Evolutionary conservation across 2,797 vertebrate species (phyloP).

Genomic region (Champsocephalus gunnari): DNA sequence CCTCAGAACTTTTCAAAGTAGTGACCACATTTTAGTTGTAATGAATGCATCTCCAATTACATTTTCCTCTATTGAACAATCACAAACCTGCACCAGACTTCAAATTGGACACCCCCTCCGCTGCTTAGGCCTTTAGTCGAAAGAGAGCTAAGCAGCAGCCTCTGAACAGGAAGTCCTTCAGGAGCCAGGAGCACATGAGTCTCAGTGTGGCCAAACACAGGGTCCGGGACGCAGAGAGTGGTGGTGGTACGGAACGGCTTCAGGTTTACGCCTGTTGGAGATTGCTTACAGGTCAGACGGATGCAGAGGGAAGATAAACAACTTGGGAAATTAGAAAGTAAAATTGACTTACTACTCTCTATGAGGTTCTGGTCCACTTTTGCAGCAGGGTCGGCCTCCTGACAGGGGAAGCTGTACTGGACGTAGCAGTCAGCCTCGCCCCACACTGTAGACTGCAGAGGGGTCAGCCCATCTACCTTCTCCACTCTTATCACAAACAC

Average conservation of each 20-base stretch:
- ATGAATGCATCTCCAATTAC: not conserved
- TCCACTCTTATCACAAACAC: conserved; percentile 91
- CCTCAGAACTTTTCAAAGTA: not conserved
- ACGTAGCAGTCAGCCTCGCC: conserved; percentile 97
- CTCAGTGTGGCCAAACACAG: conserved; percentile 89
- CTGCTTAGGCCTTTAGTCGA: conserved; percentile 79
- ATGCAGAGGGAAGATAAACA: not conserved
- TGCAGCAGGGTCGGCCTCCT: conserved; percentile 65
- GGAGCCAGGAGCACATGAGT: conserved; percentile 89
- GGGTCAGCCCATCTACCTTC: conserved; percentile 88
- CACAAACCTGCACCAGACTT: conserved; percentile 97
- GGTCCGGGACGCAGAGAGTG: conserved; percentile 93
- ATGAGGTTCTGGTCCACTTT: conserved; percentile 68
- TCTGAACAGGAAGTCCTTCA: conserved; percentile 90
- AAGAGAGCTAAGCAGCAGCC: conserved; percentile 88
- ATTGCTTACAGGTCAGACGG: conserved; percentile 5
- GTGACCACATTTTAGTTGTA: conserved; percentile 6
- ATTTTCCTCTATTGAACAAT: not conserved
- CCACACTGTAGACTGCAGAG: conserved; percentile 95
- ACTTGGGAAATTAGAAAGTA: not conserved
- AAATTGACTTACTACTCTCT: conserved; percentile 82
- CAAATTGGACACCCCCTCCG: conserved; percentile 92
- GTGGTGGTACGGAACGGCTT: conserved; percentile 90
- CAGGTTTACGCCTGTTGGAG: conserved; percentile 77
- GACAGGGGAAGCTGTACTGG: conserved; percentile 93